Conservation (phyloP, 2,113 vertebrate species). For the Sinocyclocheilus anshuiensis region DNA sequence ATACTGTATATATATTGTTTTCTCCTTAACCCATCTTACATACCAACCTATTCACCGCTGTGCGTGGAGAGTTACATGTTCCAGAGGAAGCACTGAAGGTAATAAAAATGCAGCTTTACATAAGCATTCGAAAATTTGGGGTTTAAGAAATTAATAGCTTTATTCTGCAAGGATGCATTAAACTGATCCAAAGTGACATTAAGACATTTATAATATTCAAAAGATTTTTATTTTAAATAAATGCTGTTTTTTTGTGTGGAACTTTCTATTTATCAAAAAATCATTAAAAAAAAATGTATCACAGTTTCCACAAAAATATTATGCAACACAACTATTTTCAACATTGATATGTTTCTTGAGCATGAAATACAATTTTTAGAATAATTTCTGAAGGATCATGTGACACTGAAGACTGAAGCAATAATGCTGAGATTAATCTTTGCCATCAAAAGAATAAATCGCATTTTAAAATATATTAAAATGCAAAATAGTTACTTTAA, state of each 20-base stretch:
- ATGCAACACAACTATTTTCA: not conserved
- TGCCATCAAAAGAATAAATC: not conserved
- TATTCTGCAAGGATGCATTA: not conserved
- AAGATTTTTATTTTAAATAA: no score
- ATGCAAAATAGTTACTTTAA: not conserved
- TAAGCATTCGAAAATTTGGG: not conserved
- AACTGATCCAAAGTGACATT: not conserved
- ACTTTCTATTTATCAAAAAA: not conserved
- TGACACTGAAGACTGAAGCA: not conserved
- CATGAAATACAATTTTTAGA: not conserved
- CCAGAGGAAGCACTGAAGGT: constrained; percentile 98
- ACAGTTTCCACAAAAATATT: not conserved
- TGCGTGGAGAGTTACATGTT: constrained; percentile 90
- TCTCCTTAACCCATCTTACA: constrained; percentile 84
- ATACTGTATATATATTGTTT: not conserved
- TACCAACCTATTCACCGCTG: constrained; percentile 96
- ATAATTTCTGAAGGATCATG: not conserved
- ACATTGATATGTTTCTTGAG: not conserved
- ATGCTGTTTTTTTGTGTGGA: no score
- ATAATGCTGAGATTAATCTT: not conserved
- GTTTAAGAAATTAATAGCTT: not conserved
- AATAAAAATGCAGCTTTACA: constrained; percentile 34
- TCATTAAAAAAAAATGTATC: not conserved
- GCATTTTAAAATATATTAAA: no score
- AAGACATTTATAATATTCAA: not conserved